These are phyloP conservation scores for Atherix ibis DNA, from an alignment of 2,888 invertebrate genomes.

Conservation along the genomic window DNA sequence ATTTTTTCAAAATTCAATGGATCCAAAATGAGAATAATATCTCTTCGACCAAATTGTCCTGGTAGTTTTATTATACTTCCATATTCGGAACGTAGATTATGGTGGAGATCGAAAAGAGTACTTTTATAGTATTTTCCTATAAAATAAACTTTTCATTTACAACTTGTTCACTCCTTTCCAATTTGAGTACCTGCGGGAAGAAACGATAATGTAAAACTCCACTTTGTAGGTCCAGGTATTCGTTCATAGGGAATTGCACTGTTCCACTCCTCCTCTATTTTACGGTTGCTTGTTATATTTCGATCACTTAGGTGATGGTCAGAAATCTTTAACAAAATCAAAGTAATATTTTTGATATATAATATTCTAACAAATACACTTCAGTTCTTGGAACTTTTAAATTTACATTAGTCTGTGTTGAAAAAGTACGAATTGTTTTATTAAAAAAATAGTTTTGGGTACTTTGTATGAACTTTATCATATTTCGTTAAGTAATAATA, in stretches of 20 bases:
- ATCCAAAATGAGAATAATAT: constrained; percentile 34
- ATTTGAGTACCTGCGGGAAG: background rate
- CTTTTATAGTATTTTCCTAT: constrained; percentile 19
- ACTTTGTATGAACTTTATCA: too few relatives aligned
- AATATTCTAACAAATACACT: too few relatives aligned
- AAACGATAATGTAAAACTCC: background rate
- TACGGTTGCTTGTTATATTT: too few relatives aligned
- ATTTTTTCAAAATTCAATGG: constrained; percentile 34
- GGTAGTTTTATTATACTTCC: constrained; percentile 33
- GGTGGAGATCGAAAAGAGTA: constrained; percentile 19
- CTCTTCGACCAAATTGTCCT: constrained; percentile 24
- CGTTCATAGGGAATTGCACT: background rate
- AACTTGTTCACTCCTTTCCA: too few relatives aligned
- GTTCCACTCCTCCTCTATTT: background rate
- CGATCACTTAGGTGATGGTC: too few relatives aligned
- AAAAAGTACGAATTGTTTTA: too few relatives aligned
- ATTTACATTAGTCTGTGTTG: too few relatives aligned
- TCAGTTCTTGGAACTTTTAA: too few relatives aligned
- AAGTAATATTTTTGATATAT: too few relatives aligned
- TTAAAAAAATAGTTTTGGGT: too few relatives aligned
- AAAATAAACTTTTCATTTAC: background rate
- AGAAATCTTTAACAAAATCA: too few relatives aligned
- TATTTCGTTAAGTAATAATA: too few relatives aligned
- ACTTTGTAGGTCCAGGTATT: background rate
- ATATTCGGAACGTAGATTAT: constrained; percentile 18